These are phyloP conservation scores for Chloropsis cyanopogon DNA, from an alignment of 2,113 vertebrate genomes.

Conservation along the genomic window DNA sequence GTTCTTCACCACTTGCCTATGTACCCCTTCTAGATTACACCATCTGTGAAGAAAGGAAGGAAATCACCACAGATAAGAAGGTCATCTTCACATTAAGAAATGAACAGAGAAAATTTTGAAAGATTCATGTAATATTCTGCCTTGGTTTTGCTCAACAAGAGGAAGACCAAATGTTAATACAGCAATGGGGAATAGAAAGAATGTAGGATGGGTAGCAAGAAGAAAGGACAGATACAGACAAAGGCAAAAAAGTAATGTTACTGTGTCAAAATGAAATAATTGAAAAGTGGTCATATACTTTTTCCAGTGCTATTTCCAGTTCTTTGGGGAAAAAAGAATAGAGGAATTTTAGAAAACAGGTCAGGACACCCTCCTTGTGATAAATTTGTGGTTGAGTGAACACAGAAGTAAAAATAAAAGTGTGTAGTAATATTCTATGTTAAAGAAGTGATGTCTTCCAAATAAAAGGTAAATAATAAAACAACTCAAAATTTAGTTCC, in stretches of 20 bases:
- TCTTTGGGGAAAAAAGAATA: neutral
- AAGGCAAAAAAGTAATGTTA: neutral
- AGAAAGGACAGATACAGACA: neutral
- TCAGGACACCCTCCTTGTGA: neutral
- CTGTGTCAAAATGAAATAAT: neutral
- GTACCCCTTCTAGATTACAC: neutral
- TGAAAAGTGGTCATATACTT: neutral
- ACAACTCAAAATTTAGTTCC: neutral
- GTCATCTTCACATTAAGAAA: constrained; percentile 32
- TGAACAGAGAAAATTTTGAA: neutral
- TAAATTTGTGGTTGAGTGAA: neutral
- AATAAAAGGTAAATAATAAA: neutral
- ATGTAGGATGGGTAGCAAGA: neutral
- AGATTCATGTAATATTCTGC: neutral
- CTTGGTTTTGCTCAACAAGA: neutral
- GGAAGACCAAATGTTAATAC: neutral
- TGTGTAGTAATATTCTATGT: neutral
- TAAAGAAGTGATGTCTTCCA: neutral
- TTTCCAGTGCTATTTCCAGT: neutral
- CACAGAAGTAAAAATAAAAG: neutral
- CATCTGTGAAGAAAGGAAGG: constrained; percentile 32
- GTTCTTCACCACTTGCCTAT: neutral
- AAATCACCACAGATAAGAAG: constrained; percentile 24
- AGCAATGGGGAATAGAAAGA: neutral
- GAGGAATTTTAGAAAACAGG: neutral